Conservation (phyloP, 2,888 invertebrate genomes). For the Chrysotoxum bicinctum region DNA sequence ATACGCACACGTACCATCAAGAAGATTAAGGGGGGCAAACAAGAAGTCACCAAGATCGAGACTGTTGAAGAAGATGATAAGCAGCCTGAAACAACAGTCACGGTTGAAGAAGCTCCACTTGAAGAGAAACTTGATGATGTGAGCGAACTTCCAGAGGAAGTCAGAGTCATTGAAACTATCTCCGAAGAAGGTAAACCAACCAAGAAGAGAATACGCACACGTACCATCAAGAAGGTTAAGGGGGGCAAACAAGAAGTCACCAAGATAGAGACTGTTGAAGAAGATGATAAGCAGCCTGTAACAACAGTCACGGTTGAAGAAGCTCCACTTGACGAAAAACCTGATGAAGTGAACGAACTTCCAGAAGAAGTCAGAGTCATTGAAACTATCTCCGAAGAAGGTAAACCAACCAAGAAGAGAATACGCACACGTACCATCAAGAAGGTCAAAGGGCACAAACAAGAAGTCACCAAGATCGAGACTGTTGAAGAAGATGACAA, state of each 20-base stretch:
- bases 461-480: constrained; percentile 80
- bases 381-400: constrained; percentile 73
- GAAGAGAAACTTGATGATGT: constrained; percentile 75
- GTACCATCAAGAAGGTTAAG: constrained; percentile 75
- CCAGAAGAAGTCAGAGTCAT: constrained; percentile 70
- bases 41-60: constrained; percentile 77
- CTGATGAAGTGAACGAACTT: constrained; percentile 72
- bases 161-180: constrained; percentile 53
- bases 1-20: constrained; percentile 74
- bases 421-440: constrained; percentile 78
- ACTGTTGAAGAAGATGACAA: constrained; percentile 80
- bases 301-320: constrained; percentile 75
- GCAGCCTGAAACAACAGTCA: constrained; percentile 77
- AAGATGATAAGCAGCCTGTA: constrained; percentile 77
- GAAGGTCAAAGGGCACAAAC: constrained; percentile 78
- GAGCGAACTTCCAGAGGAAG: constrained; percentile 78
- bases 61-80: constrained; percentile 79
- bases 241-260: constrained; percentile 76
- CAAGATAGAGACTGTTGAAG: constrained; percentile 76
- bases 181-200: constrained; percentile 74
- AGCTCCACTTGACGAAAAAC: constrained; percentile 74
- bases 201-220: constrained; percentile 76
- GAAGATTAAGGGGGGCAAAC: constrained; percentile 74
- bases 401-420: constrained; percentile 74
- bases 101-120: constrained; percentile 71